Base-by-base conservation (phyloP, 1,140 invertebrate species). In the Macrobrachium rosenbergii region DNA sequence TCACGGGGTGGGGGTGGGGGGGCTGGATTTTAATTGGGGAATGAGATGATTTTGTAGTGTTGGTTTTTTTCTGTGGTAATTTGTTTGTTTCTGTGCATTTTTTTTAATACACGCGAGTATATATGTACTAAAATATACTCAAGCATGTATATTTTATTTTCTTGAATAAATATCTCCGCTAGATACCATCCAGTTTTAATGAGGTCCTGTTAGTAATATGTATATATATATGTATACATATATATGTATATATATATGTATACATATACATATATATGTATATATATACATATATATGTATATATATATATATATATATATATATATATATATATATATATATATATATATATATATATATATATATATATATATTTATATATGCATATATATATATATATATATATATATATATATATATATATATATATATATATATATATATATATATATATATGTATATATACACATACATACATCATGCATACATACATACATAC, bases 221-320 rank as follows among this genome's bases (percentile, higher is more conserved):
- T n/a, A n/a, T n/a, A n/a, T n/a, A 67, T 67, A n/a, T 1, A 67
- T 67, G 17, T n/a, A 19, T 19, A 67, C 5, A 67, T 67, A 19
- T 67, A 19, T 28, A 67, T 67, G 2, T 11, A 67, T 67, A 67
- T 67, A 67, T 67, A n/a, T 17, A 11, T 67, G 19, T 67, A 19
- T n/a, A 67, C 17, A 67, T 67, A 67, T 14, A 67, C 19, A 19
- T n/a, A 16, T 67, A n/a, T n/a, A 67, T 67, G 23, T 67, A 67
- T 67, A 67, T 67, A 67, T 17, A 67, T 67, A 67, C 16, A 67
- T 67, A 67, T 67, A 67, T 67, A 67, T 67, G 16, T 67, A 67
- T 67, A 67, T 67, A 67, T 67, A 67, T 67, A 67, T 67, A 67
- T 67, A 67, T 67, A 67, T 19, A 67, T 19, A 67, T 28, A 67